These are phyloP conservation scores for Numenius phaeopus DNA, from an alignment of 2,797 vertebrate species.

Conservation along the genomic window DNA sequence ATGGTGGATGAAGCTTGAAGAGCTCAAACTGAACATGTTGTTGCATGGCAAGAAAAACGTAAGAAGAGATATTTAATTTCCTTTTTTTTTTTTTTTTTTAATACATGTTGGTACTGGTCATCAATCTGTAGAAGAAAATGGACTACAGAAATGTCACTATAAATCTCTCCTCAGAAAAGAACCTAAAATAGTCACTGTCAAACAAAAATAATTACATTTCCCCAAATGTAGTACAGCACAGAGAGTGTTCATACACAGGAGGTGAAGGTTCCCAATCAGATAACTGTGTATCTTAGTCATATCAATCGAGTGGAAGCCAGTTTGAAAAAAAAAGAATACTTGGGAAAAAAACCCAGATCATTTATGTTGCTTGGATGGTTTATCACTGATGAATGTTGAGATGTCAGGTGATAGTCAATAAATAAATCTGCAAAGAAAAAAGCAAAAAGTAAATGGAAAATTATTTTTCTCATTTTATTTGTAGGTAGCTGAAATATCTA, in stretches of 20 bases:
- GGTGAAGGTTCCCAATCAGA: background rate
- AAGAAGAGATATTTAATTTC: background rate
- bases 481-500: background rate
- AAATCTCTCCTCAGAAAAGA: background rate
- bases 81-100: background rate
- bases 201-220: background rate
- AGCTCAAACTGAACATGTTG: background rate
- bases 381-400: background rate
- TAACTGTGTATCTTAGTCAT: background rate
- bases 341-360: rapidly evolving
- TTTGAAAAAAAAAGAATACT: background rate
- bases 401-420: background rate
- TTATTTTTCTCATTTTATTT: background rate
- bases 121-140: background rate
- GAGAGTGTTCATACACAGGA: background rate
- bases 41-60: background rate
- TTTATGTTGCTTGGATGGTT: background rate
- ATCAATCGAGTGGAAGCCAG: background rate
- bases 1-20: background rate
- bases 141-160: background rate
- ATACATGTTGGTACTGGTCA: background rate
- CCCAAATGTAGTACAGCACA: background rate
- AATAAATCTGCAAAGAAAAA: background rate
- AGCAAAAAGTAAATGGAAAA: background rate
- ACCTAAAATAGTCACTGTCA: background rate